Evolutionary conservation across 2,888 invertebrate species (phyloP).

Genomic region (Drosophila incognita): DNA sequence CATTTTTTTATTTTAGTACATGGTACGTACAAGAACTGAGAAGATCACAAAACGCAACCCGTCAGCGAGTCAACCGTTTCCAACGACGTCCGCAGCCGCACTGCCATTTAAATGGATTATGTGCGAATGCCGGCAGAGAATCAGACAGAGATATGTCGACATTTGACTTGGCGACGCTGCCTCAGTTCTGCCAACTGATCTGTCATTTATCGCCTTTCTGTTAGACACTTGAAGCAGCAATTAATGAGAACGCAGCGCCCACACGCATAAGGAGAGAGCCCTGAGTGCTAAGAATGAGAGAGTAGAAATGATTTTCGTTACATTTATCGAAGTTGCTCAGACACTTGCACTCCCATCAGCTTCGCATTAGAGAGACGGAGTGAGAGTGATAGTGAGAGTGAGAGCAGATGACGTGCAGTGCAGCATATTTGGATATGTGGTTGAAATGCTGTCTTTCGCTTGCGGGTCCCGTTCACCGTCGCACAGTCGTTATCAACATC

Average conservation of each 20-base stretch:
- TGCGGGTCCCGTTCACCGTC: background rate
- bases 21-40: conserved; percentile 4
- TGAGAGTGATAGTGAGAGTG: background rate
- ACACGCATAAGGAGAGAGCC: background rate
- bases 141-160: background rate
- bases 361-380: background rate
- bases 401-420: background rate
- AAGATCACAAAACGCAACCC: conserved; percentile 24
- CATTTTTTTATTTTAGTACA: background rate
- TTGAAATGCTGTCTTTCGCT: background rate
- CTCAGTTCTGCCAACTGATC: conserved; percentile 19
- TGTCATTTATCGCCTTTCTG: conserved; percentile 12
- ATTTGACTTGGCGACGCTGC: conserved; percentile 2
- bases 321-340: background rate
- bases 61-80: conserved; percentile 47
- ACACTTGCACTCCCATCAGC: background rate
- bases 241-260: background rate
- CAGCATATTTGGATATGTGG: background rate
- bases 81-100: conserved; percentile 49
- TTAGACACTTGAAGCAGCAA: conserved; percentile 6
- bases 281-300: background rate
- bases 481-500: conserved; percentile 19
- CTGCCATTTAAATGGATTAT: conserved; percentile 31
- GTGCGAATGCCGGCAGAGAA: conserved; percentile 8
- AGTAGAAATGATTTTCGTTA: background rate